Evolutionary conservation across 92 coral and sea anemone genomes (phyloP).

Genomic region (Parazoanthus atlanticus): DNA sequence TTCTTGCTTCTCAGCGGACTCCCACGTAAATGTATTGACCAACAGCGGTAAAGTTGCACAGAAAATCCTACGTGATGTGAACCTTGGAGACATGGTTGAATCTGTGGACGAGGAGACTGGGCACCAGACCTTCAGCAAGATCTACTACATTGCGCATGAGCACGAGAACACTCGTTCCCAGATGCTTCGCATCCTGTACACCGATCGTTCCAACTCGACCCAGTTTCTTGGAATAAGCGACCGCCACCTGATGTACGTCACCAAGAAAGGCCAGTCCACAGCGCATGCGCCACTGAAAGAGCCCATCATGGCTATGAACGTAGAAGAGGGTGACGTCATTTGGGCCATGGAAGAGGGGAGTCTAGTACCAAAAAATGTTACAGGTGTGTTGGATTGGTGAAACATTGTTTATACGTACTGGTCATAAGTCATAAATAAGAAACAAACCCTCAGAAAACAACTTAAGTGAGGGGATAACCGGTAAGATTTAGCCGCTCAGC

Average conservation of each 20-base stretch:
- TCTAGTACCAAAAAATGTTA: conserved; percentile 46
- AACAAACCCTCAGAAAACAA: too few relatives aligned
- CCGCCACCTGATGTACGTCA: conserved; percentile 55
- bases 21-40: too few relatives aligned
- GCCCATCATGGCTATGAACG: conserved; percentile 54
- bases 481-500: too few relatives aligned
- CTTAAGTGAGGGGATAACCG: too few relatives aligned
- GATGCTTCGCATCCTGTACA: conserved; percentile 54
- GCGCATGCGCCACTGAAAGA: conserved; percentile 47
- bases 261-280: conserved; percentile 49
- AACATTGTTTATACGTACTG: too few relatives aligned
- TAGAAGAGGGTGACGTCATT: conserved; percentile 48
- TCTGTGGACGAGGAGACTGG: conserved; percentile 57
- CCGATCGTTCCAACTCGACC: conserved; percentile 41
- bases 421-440: too few relatives aligned
- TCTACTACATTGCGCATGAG: conserved; percentile 57
- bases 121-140: conserved; percentile 43
- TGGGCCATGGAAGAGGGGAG: conserved; percentile 54
- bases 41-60: too few relatives aligned
- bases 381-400: conserved; percentile 21
- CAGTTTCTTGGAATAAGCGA: conserved; percentile 50
- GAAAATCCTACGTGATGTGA: conserved; percentile 34
- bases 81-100: conserved; percentile 53
- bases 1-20: too few relatives aligned
- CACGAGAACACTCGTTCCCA: conserved; percentile 45